A percentile compares a stretch with the other conserved stretches of the same genome.
Conservation (phyloP, 2,113 vertebrate species). For the Urocitellus parryii region DNA sequence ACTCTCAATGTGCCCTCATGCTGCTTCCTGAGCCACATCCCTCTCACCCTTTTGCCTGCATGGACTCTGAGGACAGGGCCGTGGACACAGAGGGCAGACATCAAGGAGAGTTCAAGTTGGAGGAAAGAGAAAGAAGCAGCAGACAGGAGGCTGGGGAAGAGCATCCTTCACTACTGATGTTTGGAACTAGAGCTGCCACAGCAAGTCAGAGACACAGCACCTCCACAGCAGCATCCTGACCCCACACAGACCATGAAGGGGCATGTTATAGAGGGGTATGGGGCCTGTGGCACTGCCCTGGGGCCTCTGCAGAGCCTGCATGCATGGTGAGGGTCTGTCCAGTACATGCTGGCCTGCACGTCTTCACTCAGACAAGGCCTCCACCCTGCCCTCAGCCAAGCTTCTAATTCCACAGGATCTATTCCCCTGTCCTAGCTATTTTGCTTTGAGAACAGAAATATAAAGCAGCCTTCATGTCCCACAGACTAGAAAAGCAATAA, state of each 20-base stretch:
- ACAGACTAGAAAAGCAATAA: background rate
- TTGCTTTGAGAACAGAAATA: background rate
- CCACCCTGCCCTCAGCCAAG: too few relatives aligned
- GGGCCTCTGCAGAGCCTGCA: background rate
- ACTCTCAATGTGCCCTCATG: background rate
- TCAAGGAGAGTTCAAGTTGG: background rate
- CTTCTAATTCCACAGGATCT: background rate
- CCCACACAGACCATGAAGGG: background rate
- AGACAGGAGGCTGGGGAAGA: accelerated
- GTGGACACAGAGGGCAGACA: accelerated
- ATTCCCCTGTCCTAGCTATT: background rate
- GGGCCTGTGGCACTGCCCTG: too few relatives aligned
- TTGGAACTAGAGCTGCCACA: background rate
- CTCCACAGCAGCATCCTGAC: accelerated
- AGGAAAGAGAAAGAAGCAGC: background rate
- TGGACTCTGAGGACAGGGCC: background rate
- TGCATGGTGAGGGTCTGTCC: background rate
- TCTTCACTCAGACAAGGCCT: background rate
- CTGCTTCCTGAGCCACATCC: background rate
- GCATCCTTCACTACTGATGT: background rate
- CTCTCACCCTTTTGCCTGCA: background rate
- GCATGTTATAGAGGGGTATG: accelerated
- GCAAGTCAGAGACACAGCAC: background rate
- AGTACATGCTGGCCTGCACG: background rate
- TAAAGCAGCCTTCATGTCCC: background rate